Percentiles rank a stretch among this genome's conserved stretches.
Evolutionary conservation across 2,888 invertebrate species (phyloP).

Genomic region (Leucania comma): DNA sequence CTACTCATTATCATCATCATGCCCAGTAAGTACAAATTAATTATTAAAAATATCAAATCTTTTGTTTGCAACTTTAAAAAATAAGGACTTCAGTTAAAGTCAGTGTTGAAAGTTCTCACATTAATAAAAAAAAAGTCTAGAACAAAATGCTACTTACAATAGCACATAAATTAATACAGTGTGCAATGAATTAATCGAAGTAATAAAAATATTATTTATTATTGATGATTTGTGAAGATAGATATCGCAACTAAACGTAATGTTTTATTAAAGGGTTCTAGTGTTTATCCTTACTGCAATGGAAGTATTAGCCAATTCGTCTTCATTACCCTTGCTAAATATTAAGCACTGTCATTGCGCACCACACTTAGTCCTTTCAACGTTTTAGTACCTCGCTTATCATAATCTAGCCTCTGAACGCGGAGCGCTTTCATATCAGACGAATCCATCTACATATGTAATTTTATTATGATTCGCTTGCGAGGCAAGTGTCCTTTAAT

Average conservation of each 20-base stretch:
- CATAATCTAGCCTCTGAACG: conserved; percentile 69
- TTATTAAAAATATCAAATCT: not conserved
- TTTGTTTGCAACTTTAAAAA: not conserved
- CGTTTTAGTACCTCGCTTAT: conserved; percentile 70
- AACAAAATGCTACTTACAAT: conserved; percentile 14
- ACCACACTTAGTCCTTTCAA: conserved; percentile 69
- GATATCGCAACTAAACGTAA: conserved; percentile 17
- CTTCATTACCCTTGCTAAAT: conserved; percentile 37
- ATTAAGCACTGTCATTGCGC: conserved; percentile 57
- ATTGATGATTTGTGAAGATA: conserved; percentile 38
- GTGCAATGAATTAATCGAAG: conserved; percentile 15
- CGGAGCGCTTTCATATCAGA: conserved; percentile 70
- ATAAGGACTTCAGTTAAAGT: not conserved
- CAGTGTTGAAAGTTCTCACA: conserved; percentile 8
- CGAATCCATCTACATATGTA: conserved; percentile 81
- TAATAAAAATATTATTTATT: conserved; percentile 49
- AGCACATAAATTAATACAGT: conserved; percentile 24
- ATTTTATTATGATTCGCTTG: conserved; percentile 81
- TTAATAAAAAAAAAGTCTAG: conserved; percentile 15
- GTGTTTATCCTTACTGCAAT: conserved; percentile 32
- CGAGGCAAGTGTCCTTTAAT: conserved; percentile 86
- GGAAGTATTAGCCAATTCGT: conserved; percentile 40
- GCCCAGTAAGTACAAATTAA: conserved; percentile 84
- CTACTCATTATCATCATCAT: conserved; percentile 89
- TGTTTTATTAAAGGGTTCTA: conserved; percentile 30